phyloP scores from a whole-genome alignment of 2,888 invertebrate species.

The Cerastis rubricosa region DNA sequence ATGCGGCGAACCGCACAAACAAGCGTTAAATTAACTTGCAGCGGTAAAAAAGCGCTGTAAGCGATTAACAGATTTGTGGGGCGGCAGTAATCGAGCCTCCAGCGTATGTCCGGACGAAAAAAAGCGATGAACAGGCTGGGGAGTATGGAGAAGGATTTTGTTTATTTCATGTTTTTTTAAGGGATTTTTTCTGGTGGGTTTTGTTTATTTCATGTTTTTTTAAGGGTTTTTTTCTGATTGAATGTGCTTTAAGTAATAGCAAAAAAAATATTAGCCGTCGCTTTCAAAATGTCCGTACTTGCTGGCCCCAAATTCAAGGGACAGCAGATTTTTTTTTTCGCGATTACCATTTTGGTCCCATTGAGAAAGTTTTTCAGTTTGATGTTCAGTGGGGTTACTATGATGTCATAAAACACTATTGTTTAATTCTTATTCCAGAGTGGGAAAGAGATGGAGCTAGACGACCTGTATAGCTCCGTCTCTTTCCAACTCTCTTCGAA shows the following conservation, averaged over 20 bases:
- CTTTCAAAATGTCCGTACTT: too few relatives aligned
- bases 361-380: neutral
- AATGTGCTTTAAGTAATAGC: neutral
- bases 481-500: too few relatives aligned
- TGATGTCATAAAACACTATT: too few relatives aligned
- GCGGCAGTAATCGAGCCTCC: constrained; percentile 71
- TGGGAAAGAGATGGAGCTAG: too few relatives aligned
- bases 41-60: constrained; percentile 72
- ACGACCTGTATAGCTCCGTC: too few relatives aligned
- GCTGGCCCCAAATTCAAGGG: neutral
- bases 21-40: constrained; percentile 80
- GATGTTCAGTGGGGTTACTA: too few relatives aligned
- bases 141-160: constrained; percentile 68
- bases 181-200: accelerated
- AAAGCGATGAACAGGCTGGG: constrained; percentile 68
- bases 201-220: too few relatives aligned
- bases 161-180: neutral
- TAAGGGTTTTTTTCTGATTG: too few relatives aligned
- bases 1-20: constrained; percentile 71
- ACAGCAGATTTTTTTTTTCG: neutral
- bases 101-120: constrained; percentile 69
- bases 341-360: neutral
- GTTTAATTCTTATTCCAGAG: too few relatives aligned
- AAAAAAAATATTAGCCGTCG: too few relatives aligned
- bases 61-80: constrained; percentile 78